Evolutionary conservation across 2,888 invertebrate species (phyloP).

Genomic region (Coremacera marginata): DNA sequence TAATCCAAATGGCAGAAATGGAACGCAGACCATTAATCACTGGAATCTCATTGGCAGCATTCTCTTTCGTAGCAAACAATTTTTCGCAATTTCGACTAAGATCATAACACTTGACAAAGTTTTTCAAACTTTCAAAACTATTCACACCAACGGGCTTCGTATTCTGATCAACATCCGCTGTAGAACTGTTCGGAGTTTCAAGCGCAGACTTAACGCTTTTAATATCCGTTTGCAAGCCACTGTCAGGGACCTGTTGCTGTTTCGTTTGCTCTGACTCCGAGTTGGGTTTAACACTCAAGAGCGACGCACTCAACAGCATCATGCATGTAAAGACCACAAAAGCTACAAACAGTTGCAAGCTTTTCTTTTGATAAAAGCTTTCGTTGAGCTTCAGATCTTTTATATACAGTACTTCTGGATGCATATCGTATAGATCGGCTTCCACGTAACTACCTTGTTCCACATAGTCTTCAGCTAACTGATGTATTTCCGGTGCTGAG

Average conservation of each 20-base stretch:
- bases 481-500: conserved; percentile 63
- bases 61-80: conserved; percentile 58
- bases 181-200: background rate
- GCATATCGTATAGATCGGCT: conserved; percentile 64
- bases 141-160: conserved; percentile 26
- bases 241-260: background rate
- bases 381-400: conserved; percentile 65
- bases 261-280: conserved; percentile 9
- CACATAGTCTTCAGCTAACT: conserved; percentile 63
- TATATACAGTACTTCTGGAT: conserved; percentile 65
- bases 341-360: conserved; percentile 59
- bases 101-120: conserved; percentile 65
- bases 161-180: conserved; percentile 36
- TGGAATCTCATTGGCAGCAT: conserved; percentile 60
- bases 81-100: conserved; percentile 59
- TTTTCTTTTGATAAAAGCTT: conserved; percentile 62
- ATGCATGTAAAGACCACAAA: conserved; percentile 56
- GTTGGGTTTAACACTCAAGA: conserved; percentile 31
- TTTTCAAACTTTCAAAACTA: conserved; percentile 49
- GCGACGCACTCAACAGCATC: conserved; percentile 52
- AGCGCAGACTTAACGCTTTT: background rate
- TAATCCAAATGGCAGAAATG: conserved; percentile 67
- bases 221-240: background rate
- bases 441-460: conserved; percentile 61
- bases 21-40: conserved; percentile 68